Conservation (phyloP, 2,888 invertebrate species). For the Caenorhabditis doughertyi region DNA sequence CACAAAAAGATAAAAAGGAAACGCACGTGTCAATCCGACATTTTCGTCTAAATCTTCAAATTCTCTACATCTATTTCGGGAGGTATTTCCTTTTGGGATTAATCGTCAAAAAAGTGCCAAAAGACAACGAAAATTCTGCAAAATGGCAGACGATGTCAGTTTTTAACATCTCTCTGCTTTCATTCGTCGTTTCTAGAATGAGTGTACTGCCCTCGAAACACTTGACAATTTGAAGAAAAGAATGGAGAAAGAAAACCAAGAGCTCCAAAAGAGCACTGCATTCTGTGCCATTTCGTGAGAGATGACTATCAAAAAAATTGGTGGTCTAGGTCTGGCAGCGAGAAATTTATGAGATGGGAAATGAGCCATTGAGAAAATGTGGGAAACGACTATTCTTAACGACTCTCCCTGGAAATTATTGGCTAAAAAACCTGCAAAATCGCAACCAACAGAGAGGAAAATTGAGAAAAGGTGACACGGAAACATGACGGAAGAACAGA, state of each 20-base stretch:
- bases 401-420: background rate
- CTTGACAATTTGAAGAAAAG: background rate
- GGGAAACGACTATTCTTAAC: background rate
- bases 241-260: background rate
- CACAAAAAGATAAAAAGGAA: background rate
- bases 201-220: too few relatives aligned
- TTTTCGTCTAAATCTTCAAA: constrained; percentile 25
- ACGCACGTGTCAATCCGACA: constrained; percentile 35
- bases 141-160: background rate
- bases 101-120: constrained; percentile 19
- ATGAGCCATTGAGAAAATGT: constrained; percentile 18
- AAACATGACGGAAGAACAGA: constrained; percentile 23
- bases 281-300: constrained; percentile 38
- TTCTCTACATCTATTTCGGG: background rate
- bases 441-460: background rate
- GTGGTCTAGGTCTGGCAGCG: background rate
- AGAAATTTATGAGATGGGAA: constrained; percentile 41
- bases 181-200: too few relatives aligned
- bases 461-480: constrained; percentile 3
- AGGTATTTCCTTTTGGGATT: constrained; percentile 51
- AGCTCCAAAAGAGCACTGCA: background rate
- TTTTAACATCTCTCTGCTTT: too few relatives aligned
- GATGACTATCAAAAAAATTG: constrained; percentile 35
- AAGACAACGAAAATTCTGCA: background rate
- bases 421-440: too few relatives aligned